Base-by-base conservation (phyloP, 2,113 vertebrate species). In the Atrichornis clamosus region DNA sequence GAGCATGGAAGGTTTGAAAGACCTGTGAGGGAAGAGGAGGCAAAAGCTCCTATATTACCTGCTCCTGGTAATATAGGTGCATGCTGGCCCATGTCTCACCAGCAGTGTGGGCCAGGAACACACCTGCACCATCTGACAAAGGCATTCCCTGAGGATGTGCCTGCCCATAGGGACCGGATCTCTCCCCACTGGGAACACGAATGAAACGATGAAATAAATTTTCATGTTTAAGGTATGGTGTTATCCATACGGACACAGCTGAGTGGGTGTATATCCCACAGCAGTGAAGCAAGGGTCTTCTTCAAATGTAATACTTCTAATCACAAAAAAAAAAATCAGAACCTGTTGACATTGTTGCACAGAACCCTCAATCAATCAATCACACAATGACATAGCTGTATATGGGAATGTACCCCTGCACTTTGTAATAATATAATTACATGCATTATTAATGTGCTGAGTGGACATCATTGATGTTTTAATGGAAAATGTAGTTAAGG, bases 391-490 rank as follows among this genome's bases (percentile, higher is more conserved):
- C 32, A 23, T 75, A 69, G 80, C 5, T 55, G 21, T 69, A 18
- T 22, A 28, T 23, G 30, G 41, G 23, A 89, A 91, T 56, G 44
- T 35, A 82, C 11, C 47, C 33, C 16, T 75, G 84, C 22, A 47
- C 32, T 65, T 46, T 89, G 28, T 50, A 84, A 70, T 87, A 90
- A 60, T 88, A 62, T 81, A 24, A 46, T 92, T 85, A 80, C 64
- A 77, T 28, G 60, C 63, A 41, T 87, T 44, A 89, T 82, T 97
- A 69, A 46, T 93, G 30, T 94, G 41, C 81, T 77, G 42, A 81
- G 13, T 44, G 16, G 62, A 70, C 15, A 22, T 60, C 19, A 42
- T 15, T 69, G 46, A 32, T 30, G 73, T 94, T 94, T 95, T 83
- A 95, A 77, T 55, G 59, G 76, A 53, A 84, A 81, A 83, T 28